A percentile compares a stretch with the other conserved stretches of the same genome.
These are phyloP conservation scores for Chrysotoxum bicinctum DNA, from an alignment of 2,888 invertebrate species.

Conservation along the genomic window DNA sequence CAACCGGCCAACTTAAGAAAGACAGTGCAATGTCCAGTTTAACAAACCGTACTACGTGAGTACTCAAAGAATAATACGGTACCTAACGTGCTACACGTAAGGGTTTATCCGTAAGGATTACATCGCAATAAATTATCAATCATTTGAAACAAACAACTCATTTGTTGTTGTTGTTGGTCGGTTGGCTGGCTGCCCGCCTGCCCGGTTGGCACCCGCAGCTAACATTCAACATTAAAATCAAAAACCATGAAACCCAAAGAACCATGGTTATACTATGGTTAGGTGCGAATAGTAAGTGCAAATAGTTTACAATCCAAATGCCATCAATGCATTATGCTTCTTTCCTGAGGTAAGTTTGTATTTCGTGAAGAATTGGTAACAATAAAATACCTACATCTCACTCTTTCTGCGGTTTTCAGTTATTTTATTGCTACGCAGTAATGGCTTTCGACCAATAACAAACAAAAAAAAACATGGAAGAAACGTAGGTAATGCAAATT, in stretches of 20 bases:
- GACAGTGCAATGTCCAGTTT: constrained; percentile 64
- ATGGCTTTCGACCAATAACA: not conserved
- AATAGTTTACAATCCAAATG: constrained; percentile 16
- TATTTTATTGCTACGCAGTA: not conserved
- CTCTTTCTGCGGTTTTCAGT: constrained; percentile 11
- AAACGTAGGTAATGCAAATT: not conserved
- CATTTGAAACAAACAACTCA: constrained; percentile 66
- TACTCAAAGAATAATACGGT: constrained; percentile 60
- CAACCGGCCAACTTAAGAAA: constrained; percentile 20
- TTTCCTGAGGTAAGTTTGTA: not conserved
- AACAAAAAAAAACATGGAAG: not conserved
- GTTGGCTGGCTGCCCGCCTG: not conserved
- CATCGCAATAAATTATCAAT: constrained; percentile 69
- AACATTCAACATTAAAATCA: constrained; percentile 39
- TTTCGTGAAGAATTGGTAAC: constrained; percentile 17
- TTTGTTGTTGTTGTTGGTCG: constrained; percentile 50
- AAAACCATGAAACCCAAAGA: constrained; percentile 59
- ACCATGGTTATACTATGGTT: constrained; percentile 33
- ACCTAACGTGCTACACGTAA: constrained; percentile 69
- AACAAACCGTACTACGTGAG: constrained; percentile 66
- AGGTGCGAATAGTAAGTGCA: constrained; percentile 48
- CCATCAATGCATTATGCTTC: not conserved
- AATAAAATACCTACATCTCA: not conserved
- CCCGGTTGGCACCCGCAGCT: not conserved
- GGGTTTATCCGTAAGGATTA: constrained; percentile 64